Base-by-base conservation (phyloP, 2,888 invertebrate genomes). In the Perizoma affinitatum region DNA sequence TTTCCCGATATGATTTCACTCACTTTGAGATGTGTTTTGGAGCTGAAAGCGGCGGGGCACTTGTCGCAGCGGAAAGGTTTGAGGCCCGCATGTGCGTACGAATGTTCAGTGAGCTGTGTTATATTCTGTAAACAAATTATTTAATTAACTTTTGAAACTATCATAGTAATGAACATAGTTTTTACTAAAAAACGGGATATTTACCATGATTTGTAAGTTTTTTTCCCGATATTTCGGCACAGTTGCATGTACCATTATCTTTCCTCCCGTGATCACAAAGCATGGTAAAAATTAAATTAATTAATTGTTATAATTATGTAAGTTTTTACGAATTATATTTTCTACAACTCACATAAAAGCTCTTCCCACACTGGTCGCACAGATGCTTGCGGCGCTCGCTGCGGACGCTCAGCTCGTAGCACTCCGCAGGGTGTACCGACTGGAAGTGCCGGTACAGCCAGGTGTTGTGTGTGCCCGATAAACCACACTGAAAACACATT, bases 391-490 rank as follows among this genome's bases (percentile, higher is more conserved):
- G 50, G 0, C 56, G 59, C 42, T 59, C 59, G 50, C 63, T 61
- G 56, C 58, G 63, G 9, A 63, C 61, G 36, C 42, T 11, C 10
- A 45, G 61, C 34, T 66, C 67, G 65, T 69, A 69, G 11, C 63
- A 53, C 33, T 61, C 57, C 11, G 54, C 50, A 1, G 67, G 69
- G 33, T 69, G 69, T 6, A 54, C 55, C 5, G 49, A 33, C 5
- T 43, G 58, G 58, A 62, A 67, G 53, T 69, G 69, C 0, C 67
- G 67, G 57, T 66, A 69, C 48, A 69, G 58, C 67, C 67, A 67
- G 6, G 67, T 67, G 56, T 67, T 67, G 56, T 67, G 63, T 0
- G 54, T 42, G 0, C 69, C 69, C 0, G 62, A 58, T 4, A 57
- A 40, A 2, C 67, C 67, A n/a, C 69, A 69, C 69, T 69, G 47